Evolutionary conservation across 2,888 invertebrate genomes (phyloP), one percentile per base, ranked within the genome.

Genomic region (Aspidapion aeneum): DNA sequence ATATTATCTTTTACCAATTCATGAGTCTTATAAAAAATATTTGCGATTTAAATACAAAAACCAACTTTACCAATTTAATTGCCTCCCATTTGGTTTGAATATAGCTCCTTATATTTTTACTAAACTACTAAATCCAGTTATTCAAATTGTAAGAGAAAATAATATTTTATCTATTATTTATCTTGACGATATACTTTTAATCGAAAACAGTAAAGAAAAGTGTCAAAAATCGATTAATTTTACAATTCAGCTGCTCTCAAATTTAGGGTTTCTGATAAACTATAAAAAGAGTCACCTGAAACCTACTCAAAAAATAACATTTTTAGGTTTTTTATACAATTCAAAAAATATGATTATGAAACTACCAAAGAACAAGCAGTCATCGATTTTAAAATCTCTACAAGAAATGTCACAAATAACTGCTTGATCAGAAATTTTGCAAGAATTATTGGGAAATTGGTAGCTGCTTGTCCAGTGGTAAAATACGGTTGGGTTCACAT

Each of bases 91-190:
- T 57, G 71, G 72, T 7, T 20, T 74, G 7, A 68, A 59, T 18
- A 63, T 62, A 5, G 68, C 67, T 2, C 70, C 73, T 7, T 70
- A 59, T 54, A 55, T 72, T 12, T 73, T 73, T 61, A 72, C 74
- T 5, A 74, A 74, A 62, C 48, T 73, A n/a, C 21, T 73, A 50
- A 71, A 69, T 61, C 69, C 69, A 21, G 63, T 71, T 9, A 48
- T 67, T 19, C 50, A 48, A 12, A 19, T 50, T 18, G 51, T 69
- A 22, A 65, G 66, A 61, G 9, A 54, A 60, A 21, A 54, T 52
- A 64, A 64, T 35, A 56, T 66, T 16, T 52, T 58, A 9, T 66
- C 66, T 18, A 62, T 68, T 2, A 61, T 66, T 19, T 68, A 70
- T 51, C 58, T 72, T 48, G 69, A 71, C 61, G 71, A 69, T 61